Percentiles rank a stretch among this genome's conserved stretches.
Evolutionary conservation across 2,113 vertebrate species (phyloP).

Genomic region (Nyctibius bracteatus): DNA sequence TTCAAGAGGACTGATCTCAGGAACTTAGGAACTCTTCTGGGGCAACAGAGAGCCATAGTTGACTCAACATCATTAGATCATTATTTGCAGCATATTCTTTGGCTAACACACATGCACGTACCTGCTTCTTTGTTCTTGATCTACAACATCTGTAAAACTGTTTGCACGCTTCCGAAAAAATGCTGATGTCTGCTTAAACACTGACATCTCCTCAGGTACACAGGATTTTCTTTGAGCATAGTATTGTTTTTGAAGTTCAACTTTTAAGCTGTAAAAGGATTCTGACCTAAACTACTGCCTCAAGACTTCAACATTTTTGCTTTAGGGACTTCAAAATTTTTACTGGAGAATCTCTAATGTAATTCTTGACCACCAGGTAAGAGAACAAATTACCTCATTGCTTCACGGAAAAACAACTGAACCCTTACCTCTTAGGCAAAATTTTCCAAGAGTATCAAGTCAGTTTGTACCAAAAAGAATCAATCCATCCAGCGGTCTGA

Average conservation of each 20-base stretch:
- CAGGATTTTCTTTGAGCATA: accelerated
- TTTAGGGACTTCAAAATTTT: not conserved
- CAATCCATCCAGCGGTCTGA: not conserved
- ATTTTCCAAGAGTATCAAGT: not conserved
- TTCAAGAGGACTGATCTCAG: not conserved
- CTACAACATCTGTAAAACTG: conserved; percentile 50
- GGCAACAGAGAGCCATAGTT: not conserved
- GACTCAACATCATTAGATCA: conserved; percentile 40
- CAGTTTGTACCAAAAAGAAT: not conserved
- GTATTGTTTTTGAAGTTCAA: not conserved
- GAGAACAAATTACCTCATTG: not conserved
- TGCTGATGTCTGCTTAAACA: conserved; percentile 20
- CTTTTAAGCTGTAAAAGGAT: not conserved
- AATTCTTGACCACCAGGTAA: not conserved
- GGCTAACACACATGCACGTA: conserved; percentile 39
- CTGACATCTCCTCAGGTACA: not conserved
- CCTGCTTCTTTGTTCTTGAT: conserved; percentile 26
- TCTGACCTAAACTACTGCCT: not conserved
- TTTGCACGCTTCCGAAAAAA: not conserved
- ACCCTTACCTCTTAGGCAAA: not conserved
- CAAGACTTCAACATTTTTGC: not conserved
- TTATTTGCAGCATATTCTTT: not conserved
- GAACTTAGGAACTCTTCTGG: not conserved
- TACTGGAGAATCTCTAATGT: not conserved
- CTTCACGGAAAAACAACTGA: not conserved